phyloP scores from a whole-genome alignment of 2,888 invertebrate genomes.

The Stegophylla sp. region DNA sequence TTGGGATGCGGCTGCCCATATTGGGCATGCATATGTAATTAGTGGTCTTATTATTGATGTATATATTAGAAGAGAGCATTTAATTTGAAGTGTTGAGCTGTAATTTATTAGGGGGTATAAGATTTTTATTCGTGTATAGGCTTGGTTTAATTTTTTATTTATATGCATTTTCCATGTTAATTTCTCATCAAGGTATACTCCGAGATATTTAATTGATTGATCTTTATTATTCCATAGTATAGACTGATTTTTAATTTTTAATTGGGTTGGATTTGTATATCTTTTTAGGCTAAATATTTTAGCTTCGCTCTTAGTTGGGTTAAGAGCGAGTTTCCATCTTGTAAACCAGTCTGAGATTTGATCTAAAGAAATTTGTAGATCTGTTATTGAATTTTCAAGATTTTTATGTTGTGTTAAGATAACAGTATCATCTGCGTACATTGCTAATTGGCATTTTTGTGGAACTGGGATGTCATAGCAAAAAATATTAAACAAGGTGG shows the following conservation, averaged over 20 bases:
- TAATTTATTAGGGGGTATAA: conserved; percentile 7
- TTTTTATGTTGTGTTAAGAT: not conserved
- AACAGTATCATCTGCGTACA: too few relatives aligned
- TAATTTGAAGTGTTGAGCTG: conserved; percentile 4
- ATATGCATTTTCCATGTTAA: not conserved
- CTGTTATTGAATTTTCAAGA: too few relatives aligned
- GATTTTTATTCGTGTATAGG: conserved; percentile 7
- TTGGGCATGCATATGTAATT: not conserved
- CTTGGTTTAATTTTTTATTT: conserved; percentile 2
- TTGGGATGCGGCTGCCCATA: too few relatives aligned
- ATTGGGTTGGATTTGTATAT: conserved; percentile 7
- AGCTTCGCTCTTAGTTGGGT: not conserved
- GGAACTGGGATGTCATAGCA: too few relatives aligned
- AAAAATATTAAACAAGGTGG: too few relatives aligned
- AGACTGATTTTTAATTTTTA: not conserved
- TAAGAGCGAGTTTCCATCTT: too few relatives aligned
- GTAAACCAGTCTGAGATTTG: too few relatives aligned
- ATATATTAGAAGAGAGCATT: conserved; percentile 4
- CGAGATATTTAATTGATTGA: not conserved
- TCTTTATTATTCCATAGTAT: not conserved
- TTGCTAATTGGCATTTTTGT: too few relatives aligned
- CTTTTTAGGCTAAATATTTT: conserved; percentile 7
- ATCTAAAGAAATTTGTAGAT: too few relatives aligned
- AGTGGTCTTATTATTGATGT: not conserved
- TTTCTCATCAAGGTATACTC: not conserved